Base-by-base conservation (phyloP, 1,140 invertebrate species). In the Orchestia grillus region DNA sequence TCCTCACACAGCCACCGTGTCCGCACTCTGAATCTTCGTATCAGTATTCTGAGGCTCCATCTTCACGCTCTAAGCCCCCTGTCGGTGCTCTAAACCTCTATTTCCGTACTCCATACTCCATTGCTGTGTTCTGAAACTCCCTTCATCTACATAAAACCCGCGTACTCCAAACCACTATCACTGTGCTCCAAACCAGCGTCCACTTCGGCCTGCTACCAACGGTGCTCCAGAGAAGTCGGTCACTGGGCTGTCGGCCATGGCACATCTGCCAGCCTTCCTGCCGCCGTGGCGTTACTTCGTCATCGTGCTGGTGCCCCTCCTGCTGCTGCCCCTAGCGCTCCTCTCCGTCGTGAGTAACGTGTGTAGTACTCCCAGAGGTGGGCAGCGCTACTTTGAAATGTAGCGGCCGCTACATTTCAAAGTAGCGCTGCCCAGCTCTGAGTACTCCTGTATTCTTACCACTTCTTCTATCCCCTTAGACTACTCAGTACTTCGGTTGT, bases 271-370 rank as follows among this genome's bases (percentile, higher is more conserved):
- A 8, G 16, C 43, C 0, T 47, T 47, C 40, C 40, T 94, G 92
- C 92, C 92, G 43, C 92, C 92, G 11, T 94, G 92, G 92, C 44
- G 92, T 44, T 45, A 45, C 36, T 45, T 94, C 36, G 92, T 94
- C 36, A 44, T 94, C 43, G 92, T 94, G 8, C 92, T 94, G 6
- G 44, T 40, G 92, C 92, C 92, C 36, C 44, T 94, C 44, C 23
- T 94, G 41, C 44, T 94, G 92, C 92, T 94, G 36, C 92, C 92
- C 16, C 92, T 94, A 1, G 44, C 92, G 6, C 44, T 94, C 8
- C 41, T 94, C 8, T 94, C 92, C 44, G 36, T 94, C 92, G 92
- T 94, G 44, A 94, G 92, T 94, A 19, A 8, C 40, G 11, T 23
- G 62, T 36, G 62, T 77, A 1, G 62, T 36, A 36, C 62, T 77